Evolutionary conservation across 2,888 invertebrate genomes (phyloP).

Genomic region (Escarpia spicata): DNA sequence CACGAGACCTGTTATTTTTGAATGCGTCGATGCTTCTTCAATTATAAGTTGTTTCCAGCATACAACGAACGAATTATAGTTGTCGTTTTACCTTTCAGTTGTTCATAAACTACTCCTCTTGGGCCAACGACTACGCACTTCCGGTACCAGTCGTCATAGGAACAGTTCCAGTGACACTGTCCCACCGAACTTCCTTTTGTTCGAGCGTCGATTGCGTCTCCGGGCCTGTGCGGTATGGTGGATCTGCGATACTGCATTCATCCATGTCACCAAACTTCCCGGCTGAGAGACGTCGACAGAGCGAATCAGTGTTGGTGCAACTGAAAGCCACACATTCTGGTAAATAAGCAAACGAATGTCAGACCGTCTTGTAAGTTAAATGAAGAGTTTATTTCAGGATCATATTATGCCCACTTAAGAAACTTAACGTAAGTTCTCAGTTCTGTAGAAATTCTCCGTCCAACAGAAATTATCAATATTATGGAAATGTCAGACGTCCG

Average conservation of each 20-base stretch:
- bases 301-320: not conserved
- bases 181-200: not conserved
- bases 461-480: too few species aligned
- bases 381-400: not conserved
- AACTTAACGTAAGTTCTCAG: too few species aligned
- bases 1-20: not conserved
- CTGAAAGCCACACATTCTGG: not conserved
- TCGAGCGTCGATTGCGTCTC: not conserved
- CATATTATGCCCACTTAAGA: not conserved
- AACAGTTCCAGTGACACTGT: not conserved
- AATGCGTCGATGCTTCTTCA: not conserved
- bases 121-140: constrained; percentile 19
- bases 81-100: constrained; percentile 19
- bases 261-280: not conserved
- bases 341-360: not conserved
- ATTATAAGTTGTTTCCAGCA: not conserved
- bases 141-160: constrained; percentile 28
- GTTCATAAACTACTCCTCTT: constrained; percentile 23
- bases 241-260: not conserved
- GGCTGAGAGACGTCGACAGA: not conserved
- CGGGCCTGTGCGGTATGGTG: not conserved
- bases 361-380: not conserved
- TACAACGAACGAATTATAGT: not conserved
- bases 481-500: too few species aligned
- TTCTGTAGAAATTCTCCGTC: too few species aligned